Evolutionary conservation across 2,797 vertebrate species (phyloP).

Genomic region (Acanthurus leucopareius): DNA sequence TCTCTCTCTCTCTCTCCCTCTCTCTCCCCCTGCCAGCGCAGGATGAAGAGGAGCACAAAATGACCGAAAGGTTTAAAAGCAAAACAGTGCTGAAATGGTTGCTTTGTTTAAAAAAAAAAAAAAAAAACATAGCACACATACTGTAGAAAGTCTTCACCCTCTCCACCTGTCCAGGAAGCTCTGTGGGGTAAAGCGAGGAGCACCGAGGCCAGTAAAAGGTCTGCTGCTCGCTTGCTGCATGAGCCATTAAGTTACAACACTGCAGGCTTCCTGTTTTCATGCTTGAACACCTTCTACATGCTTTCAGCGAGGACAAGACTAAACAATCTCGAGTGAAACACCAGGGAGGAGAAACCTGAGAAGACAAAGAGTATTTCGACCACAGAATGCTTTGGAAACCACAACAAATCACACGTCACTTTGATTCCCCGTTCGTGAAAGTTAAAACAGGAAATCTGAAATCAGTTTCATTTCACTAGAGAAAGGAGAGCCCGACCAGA

Average conservation of each 20-base stretch:
- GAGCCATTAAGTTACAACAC: slow-evolving; percentile 76
- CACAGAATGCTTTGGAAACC: slow-evolving; percentile 39
- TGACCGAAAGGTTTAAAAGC: slow-evolving; percentile 40
- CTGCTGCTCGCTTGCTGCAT: slow-evolving; percentile 57
- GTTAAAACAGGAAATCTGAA: slow-evolving; percentile 60
- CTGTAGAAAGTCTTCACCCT: slow-evolving; percentile 33
- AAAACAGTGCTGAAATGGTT: slow-evolving; percentile 33
- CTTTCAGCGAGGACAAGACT: slow-evolving; percentile 71
- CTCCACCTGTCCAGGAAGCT: slow-evolving; percentile 70
- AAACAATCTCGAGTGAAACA: slow-evolving; percentile 69
- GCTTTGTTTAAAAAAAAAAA: slow-evolving; percentile 30
- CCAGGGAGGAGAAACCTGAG: slow-evolving; percentile 56
- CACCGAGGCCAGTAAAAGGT: slow-evolving; percentile 60
- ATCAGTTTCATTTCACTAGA: slow-evolving; percentile 51
- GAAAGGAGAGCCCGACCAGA: slow-evolving; percentile 17
- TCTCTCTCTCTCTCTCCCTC: too few species aligned
- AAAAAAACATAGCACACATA: neutral
- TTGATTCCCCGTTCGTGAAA: slow-evolving; percentile 42
- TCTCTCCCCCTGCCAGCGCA: slow-evolving; percentile 11
- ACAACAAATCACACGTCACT: slow-evolving; percentile 46
- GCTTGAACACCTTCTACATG: slow-evolving; percentile 76
- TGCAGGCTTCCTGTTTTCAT: slow-evolving; percentile 76
- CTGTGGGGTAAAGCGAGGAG: slow-evolving; percentile 59
- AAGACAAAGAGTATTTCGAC: slow-evolving; percentile 47
- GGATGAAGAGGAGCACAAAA: slow-evolving; percentile 36